phyloP scores from a whole-genome alignment of 92 coral and sea anemone species.

The Porites lobata region DNA sequence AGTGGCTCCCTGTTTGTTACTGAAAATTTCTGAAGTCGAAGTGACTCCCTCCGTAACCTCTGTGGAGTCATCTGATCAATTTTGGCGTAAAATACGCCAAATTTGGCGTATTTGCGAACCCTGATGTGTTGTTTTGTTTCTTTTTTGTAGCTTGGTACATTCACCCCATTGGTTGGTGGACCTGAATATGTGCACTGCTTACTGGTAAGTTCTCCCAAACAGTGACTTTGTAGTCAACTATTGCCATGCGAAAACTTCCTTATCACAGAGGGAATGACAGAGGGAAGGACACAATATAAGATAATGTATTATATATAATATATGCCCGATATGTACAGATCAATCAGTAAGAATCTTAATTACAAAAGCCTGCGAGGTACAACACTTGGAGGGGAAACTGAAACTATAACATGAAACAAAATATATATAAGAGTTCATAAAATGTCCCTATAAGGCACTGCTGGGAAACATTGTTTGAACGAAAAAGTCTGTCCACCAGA shows the following conservation, averaged over 20 bases:
- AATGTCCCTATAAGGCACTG: background rate
- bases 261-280: background rate
- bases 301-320: no score
- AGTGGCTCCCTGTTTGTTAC: no score
- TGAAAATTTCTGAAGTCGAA: no score
- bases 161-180: constrained; percentile 96
- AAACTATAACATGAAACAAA: no score
- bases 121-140: background rate
- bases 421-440: no score
- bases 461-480: background rate
- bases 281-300: background rate
- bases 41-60: no score
- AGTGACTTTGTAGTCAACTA: background rate
- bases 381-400: no score
- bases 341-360: background rate
- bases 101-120: no score
- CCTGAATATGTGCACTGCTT: constrained; percentile 96
- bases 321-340: no score
- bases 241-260: background rate
- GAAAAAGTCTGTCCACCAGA: constrained; percentile 15
- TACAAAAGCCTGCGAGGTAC: background rate
- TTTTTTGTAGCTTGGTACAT: constrained; percentile 89
- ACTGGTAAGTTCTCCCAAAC: constrained; percentile 71
- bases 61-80: no score
- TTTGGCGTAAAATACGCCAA: no score